Base-by-base conservation (phyloP, 1,140 invertebrate species). In the Nomia melanderi region DNA sequence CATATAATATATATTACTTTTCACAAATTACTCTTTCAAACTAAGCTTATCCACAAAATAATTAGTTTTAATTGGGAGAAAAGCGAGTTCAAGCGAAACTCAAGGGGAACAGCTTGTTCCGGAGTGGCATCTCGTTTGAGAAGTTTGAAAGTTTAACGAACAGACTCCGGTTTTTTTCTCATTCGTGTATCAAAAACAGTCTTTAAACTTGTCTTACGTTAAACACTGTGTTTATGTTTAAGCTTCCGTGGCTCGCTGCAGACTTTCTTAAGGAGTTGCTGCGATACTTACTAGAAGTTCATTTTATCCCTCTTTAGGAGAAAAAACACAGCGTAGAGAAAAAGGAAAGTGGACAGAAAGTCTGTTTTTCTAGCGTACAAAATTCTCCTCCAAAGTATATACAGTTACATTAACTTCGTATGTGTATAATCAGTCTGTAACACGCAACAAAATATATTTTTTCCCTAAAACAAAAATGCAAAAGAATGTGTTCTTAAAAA, bases 91-190 rank as follows among this genome's bases (percentile, higher is more conserved):
- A 14, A n/a, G 23, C 31, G 41, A 59, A 20, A 4, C 31, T 67
- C 20, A 23, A 31, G 29, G 7, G 9, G 47, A 9, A 23, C 47
- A 29, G 39, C 27, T 36, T 25, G 41, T 8, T 33, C 11, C 39
- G 20, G 41, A 72, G 41, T 72, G 31, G 23, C 57, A 72, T 47
- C 69, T 62, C 54, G 29, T 60, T 60, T 60, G 11, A 11, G 9
- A 67, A 67, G 47, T 62, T 72, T 62, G 31, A 14, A 56, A 56
- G 25, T 74, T 65, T 41, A 74, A 65, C 41, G 23, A 72, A 36
- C 31, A 50, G n/a, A 62, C 41, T n/a, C n/a, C n/a, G n/a, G n/a
- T n/a, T 44, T 44, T 50, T 56, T 56, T 64, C 29, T 39, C 2
- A 14, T 17, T 23, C 29, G 29, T 73, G 36, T 36, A 64, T 31